A percentile compares a stretch with the other conserved stretches of the same genome.
These are phyloP conservation scores for Branchinecta lindahli DNA, from an alignment of 1,140 invertebrate genomes.

Conservation along the genomic window DNA sequence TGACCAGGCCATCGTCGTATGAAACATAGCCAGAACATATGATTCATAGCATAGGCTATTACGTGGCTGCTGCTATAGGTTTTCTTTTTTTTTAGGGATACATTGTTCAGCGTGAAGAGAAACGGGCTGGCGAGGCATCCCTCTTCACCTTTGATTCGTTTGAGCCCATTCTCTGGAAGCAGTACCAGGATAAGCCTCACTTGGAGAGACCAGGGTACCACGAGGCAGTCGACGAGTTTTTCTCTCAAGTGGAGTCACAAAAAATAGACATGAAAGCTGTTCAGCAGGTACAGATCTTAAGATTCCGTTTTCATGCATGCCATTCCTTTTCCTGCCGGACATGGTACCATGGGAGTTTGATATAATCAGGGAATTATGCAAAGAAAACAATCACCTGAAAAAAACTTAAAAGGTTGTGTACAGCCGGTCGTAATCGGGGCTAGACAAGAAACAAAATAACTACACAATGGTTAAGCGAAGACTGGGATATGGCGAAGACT, in stretches of 20 bases:
- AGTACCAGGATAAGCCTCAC: conserved; percentile 44
- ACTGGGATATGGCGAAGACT: too few species aligned
- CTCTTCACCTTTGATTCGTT: conserved; percentile 76
- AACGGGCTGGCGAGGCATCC: conserved; percentile 42
- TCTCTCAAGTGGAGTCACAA: conserved; percentile 82
- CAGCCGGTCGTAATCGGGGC: too few species aligned
- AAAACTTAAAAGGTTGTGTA: too few species aligned
- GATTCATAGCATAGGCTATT: too few species aligned
- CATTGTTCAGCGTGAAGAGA: conserved; percentile 71
- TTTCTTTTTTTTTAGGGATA: conserved; percentile 42
- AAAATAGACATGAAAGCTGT: conserved; percentile 84
- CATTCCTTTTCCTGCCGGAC: background rate
- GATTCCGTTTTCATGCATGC: background rate
- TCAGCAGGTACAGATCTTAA: conserved; percentile 45
- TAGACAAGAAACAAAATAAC: too few species aligned
- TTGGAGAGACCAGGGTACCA: conserved; percentile 65
- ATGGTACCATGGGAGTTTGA: too few species aligned
- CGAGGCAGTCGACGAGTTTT: conserved; percentile 89
- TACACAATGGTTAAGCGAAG: too few species aligned
- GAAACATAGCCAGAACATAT: too few species aligned
- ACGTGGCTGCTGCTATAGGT: too few species aligned
- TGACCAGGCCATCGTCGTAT: too few species aligned
- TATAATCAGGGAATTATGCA: too few species aligned
- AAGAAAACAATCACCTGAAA: too few species aligned
- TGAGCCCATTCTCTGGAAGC: conserved; percentile 62